Evolutionary conservation across 1,140 invertebrate genomes (phyloP), one percentile per base, ranked within the genome.

Genomic region (Diachasma alloeum): DNA sequence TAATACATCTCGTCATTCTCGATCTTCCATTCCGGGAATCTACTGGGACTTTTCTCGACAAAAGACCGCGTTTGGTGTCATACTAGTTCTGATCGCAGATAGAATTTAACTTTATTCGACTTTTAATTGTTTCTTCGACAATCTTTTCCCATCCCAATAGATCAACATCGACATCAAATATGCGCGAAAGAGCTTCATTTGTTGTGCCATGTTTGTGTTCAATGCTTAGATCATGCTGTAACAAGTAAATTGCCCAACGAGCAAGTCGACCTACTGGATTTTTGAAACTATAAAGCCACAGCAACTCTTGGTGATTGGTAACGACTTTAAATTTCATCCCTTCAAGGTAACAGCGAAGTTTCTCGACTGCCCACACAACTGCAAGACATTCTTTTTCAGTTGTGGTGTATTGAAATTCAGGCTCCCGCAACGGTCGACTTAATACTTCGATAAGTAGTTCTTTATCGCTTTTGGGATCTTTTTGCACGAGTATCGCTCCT

Each of bases 281-380:
- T 79, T 86, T 88, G 0, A 89, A 80, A 2, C 81, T 82, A 26
- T 82, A 76, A 4, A 92, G 79, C 86, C 88, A 92, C 31, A 78
- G 76, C 9, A 92, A 80, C 10, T 86, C 83, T 37, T 83, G 80
- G 75, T 91, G 88, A 74, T 92, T 90, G 0, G 90, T 91, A 19
- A 87, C 78, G 0, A 91, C 83, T 9, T 53, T 85, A 74, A 92
- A 91, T 24, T 85, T 78, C 5, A 72, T 81, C 0, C 85, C 85
- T 70, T 87, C 84, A 0, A 92, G 70, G 82, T 87, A 92, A 19
- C 76, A 77, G 17, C 82, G 46, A 72, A 90, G 89, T 48, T 89
- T 85, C 68, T 90, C 80, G 3, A 91, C 80, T 0, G 83, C 85
- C 79, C 82, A 84, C 8, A 92, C 56, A 9, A 91, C 84, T 0